Base-by-base conservation (phyloP, 2,797 vertebrate species). In the Chiroxiphia lanceolata region DNA sequence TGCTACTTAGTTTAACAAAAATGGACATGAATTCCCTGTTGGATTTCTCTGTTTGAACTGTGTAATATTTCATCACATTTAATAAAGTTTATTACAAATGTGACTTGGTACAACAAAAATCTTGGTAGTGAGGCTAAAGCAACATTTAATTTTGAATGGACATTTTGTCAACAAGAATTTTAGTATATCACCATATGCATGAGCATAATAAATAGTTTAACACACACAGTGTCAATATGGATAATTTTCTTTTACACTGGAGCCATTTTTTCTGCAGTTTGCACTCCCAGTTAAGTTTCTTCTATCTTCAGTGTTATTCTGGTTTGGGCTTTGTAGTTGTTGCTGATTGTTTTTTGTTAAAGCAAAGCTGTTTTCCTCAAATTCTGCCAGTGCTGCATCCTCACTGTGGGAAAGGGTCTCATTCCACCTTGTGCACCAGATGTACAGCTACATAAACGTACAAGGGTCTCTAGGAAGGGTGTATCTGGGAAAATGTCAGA, bases 1-100 rank as follows among this genome's bases (percentile, higher is more conserved):
- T 88, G 71, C 70, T 70, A 29, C 54, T 95, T 94, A 72, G 81
- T 90, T 87, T 89, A 90, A 95, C 92, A 91, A 81, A 90, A 95
- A 86, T 51, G 27, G 93, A 83, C 57, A 31, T 72, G 78, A 90
- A 95, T 95, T 92, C 83, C 90, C 95, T 56, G 36, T 54, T 95
- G 94, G 77, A 29, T 89, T 91, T 94, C 87, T 83, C 75, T 76
- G 36, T 87, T 81, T 93, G 86, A 93, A 72, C 53, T 50, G 54
- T 44, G 87, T 80, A 75, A 69, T 95, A 95, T 92, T 95, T 95
- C 87, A 94, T 81, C 9, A 0, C 61, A 44, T 89, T 96, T 96
- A 94, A 92, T 95, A 85, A 89, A 87, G 40, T 87, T 95, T 93
- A 86, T 91, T 94, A 70, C 48, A 90, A 80, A 80, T 3, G 8